Evolutionary conservation across 2,888 invertebrate species (phyloP), one percentile per base, ranked within the genome.

Genomic region (Heliconius sara): DNA sequence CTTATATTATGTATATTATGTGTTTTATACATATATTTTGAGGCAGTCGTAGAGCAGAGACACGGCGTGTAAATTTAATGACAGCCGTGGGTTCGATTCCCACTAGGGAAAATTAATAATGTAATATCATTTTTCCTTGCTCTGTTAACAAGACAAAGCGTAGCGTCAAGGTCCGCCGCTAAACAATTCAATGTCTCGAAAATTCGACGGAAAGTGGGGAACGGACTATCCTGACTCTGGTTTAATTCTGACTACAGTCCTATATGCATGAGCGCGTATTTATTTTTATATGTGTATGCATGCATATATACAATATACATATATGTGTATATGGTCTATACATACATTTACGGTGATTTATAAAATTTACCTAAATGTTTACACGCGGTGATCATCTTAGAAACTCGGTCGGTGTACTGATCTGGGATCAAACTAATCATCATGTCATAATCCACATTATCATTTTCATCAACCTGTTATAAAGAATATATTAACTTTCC

Each of bases 401-500:
- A 84, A 1, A 94, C 91, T 86, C 93, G 88, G 0, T 93, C 92
- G 30, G 84, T 88, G 83, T 93, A 93, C 76, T 90, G 86, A n/a
- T 95, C 95, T 0, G 95, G 95, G 65, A 95, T 95, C 81, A 95
- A 86, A 81, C 93, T 93, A 66, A 94, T 86, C 86, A 95, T 84
- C 94, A 95, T 93, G 39, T 95, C 95, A 77, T 95, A 95, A 83
- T 95, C 95, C 16, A 95, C 92, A 3, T 85, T 83, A 1, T 89
- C 93, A 13, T 93, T 89, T 6, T 95, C 95, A 72, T 95, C 93
- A 2, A 92, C 92, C 95, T 95, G 80, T 25, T 60, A n/a, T 9
- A 60, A n/a, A 60, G 10, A 60, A 60, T n/a, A 60, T n/a, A 60
- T 22, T 57, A 22, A 60, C n/a, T 25, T 10, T 19, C 1, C 22